phyloP scores from a whole-genome alignment of 2,888 invertebrate species.

The Gymnoscelis rufifasciata region DNA sequence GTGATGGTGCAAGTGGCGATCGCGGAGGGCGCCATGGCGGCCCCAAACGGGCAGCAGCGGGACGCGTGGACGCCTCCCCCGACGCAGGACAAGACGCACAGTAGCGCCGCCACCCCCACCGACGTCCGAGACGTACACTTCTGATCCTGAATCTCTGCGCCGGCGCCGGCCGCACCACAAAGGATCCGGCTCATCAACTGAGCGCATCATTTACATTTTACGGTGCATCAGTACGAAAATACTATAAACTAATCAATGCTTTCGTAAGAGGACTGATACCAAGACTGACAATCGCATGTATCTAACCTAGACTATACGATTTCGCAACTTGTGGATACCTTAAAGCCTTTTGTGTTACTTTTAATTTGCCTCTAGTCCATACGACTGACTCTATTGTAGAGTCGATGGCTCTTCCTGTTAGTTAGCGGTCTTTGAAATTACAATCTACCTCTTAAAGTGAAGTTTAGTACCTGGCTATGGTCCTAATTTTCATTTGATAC shows the following conservation, averaged over 20 bases:
- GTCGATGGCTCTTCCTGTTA: slow-evolving; percentile 56
- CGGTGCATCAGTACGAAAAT: slow-evolving; percentile 74
- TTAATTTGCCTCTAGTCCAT: slow-evolving; percentile 56
- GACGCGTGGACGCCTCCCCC: slow-evolving; percentile 73
- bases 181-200: slow-evolving; percentile 12
- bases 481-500: slow-evolving; percentile 12
- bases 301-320: slow-evolving; percentile 64
- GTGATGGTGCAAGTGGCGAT: slow-evolving; percentile 84
- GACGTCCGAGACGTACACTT: slow-evolving; percentile 92
- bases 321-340: slow-evolving; percentile 53
- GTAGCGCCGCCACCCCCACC: slow-evolving; percentile 89
- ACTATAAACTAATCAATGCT: slow-evolving; percentile 73
- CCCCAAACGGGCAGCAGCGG: slow-evolving; percentile 70
- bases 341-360: slow-evolving; percentile 60
- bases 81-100: slow-evolving; percentile 80
- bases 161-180: slow-evolving; percentile 9
- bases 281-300: slow-evolving; percentile 75
- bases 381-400: slow-evolving; percentile 45
- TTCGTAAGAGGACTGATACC: slow-evolving; percentile 73
- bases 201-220: slow-evolving; percentile 40
- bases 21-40: slow-evolving; percentile 55
- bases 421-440: slow-evolving; percentile 68
- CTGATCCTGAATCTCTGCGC: slow-evolving; percentile 48
- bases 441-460: slow-evolving; percentile 76
- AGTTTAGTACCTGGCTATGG: slow-evolving; percentile 40